A percentile compares a stretch with the other conserved stretches of the same genome.
Evolutionary conservation across 2,888 invertebrate genomes (phyloP).

Genomic region (Amiota minor): DNA sequence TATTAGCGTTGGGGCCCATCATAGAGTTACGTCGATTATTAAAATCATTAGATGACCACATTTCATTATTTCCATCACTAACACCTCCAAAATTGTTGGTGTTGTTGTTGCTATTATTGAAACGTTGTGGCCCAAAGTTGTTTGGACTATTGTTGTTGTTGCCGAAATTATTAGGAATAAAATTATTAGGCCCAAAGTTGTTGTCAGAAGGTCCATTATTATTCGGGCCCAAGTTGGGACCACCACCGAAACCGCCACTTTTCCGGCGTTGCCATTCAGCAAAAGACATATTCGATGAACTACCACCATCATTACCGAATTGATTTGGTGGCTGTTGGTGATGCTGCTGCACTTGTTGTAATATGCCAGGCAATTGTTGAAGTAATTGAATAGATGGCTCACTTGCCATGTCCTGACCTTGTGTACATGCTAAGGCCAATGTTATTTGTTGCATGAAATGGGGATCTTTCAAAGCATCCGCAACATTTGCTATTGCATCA

Average conservation of each 20-base stretch:
- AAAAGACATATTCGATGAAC: conserved; percentile 48
- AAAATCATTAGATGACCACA: conserved; percentile 33
- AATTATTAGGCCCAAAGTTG: background rate
- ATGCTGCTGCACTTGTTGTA: conserved; percentile 43
- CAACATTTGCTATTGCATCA: conserved; percentile 49
- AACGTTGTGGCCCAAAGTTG: conserved; percentile 10
- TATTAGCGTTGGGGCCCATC: conserved; percentile 34
- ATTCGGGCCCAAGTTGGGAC: background rate
- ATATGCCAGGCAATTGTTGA: conserved; percentile 38
- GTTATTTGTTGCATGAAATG: conserved; percentile 67
- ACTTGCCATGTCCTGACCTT: conserved; percentile 50
- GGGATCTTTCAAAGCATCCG: conserved; percentile 66
- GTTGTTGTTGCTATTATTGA: conserved; percentile 12
- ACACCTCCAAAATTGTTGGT: background rate
- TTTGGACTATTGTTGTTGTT: too few species aligned
- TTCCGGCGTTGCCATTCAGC: conserved; percentile 63
- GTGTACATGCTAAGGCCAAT: conserved; percentile 66
- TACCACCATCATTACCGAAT: conserved; percentile 37
- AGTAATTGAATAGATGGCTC: conserved; percentile 40
- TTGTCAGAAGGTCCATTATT: conserved; percentile 36
- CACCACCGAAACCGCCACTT: background rate
- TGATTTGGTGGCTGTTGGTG: conserved; percentile 33
- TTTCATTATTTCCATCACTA: conserved; percentile 34
- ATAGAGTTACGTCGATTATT: conserved; percentile 28
- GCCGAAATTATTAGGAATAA: background rate